Evolutionary conservation across 53 echinoderm and acorn worm genomes (phyloP).

Genomic region (Stichopus horrens): DNA sequence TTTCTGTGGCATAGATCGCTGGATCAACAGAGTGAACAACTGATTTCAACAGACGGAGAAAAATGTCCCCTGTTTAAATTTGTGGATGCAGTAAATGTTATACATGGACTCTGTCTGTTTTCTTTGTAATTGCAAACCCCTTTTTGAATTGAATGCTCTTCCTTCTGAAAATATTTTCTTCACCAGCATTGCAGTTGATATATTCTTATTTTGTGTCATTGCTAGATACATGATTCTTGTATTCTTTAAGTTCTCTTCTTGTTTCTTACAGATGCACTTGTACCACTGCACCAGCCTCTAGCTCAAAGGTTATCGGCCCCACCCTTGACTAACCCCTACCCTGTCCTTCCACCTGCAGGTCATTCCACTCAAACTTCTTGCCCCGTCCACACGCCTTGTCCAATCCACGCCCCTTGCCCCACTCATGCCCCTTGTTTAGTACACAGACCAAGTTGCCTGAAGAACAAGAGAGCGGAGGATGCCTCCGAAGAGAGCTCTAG

Average conservation of each 20-base stretch:
- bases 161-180: too few relatives aligned
- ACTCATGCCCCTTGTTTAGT: slow-evolving; percentile 74
- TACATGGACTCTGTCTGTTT: too few relatives aligned
- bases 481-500: slow-evolving; percentile 47
- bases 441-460: slow-evolving; percentile 48
- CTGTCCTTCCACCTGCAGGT: slow-evolving; percentile 75
- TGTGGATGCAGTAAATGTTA: too few relatives aligned
- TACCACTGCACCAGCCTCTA: slow-evolving; percentile 82
- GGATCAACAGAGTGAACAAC: too few relatives aligned
- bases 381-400: slow-evolving; percentile 84
- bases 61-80: too few relatives aligned
- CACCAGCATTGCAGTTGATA: too few relatives aligned
- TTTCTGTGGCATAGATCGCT: too few relatives aligned
- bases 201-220: too few relatives aligned
- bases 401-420: slow-evolving; percentile 89
- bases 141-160: background rate
- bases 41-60: too few relatives aligned
- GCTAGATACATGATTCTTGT: background rate
- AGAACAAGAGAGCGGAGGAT: slow-evolving; percentile 1
- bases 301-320: slow-evolving; percentile 92
- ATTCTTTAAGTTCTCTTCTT: background rate
- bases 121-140: too few relatives aligned
- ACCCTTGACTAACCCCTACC: slow-evolving; percentile 68
- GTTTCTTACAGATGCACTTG: slow-evolving; percentile 48
- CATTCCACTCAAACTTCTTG: slow-evolving; percentile 74